Evolutionary conservation across 2,888 invertebrate species (phyloP).

Genomic region (Odontocolon sp.): DNA sequence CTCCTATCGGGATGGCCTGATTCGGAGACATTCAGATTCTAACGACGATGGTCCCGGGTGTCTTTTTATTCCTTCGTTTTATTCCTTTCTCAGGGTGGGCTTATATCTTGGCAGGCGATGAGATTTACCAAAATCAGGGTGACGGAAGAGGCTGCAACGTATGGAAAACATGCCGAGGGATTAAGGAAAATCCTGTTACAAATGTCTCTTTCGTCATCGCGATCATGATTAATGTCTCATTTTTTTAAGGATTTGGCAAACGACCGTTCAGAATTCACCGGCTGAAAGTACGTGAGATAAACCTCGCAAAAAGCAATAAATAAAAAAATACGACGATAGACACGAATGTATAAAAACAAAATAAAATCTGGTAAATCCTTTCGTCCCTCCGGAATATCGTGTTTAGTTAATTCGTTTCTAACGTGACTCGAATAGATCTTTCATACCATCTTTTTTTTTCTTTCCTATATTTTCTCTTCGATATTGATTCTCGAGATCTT

Average conservation of each 20-base stretch:
- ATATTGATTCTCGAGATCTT: slow-evolving; percentile 8
- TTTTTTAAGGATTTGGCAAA: no score
- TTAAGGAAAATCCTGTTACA: background rate
- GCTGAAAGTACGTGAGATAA: background rate
- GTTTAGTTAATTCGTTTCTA: slow-evolving; percentile 25
- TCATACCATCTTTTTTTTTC: background rate
- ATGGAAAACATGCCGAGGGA: background rate
- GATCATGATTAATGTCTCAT: slow-evolving; percentile 1
- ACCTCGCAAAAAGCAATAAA: background rate
- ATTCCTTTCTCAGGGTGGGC: background rate
- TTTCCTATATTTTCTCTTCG: background rate
- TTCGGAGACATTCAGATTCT: background rate
- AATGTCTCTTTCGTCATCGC: background rate
- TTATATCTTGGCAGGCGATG: background rate
- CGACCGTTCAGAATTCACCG: background rate
- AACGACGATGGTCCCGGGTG: background rate
- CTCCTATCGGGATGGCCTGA: background rate
- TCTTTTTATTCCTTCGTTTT: background rate
- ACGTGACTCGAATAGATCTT: slow-evolving; percentile 37
- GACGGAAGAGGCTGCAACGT: background rate
- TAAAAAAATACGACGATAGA: background rate
- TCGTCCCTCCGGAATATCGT: slow-evolving; percentile 11
- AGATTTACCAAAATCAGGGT: background rate
- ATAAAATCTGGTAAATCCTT: no score
- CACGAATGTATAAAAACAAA: no score